A percentile compares a stretch with the other conserved stretches of the same genome.
Conservation (phyloP, 1,140 invertebrate genomes). For the Marisa cornuarietis region DNA sequence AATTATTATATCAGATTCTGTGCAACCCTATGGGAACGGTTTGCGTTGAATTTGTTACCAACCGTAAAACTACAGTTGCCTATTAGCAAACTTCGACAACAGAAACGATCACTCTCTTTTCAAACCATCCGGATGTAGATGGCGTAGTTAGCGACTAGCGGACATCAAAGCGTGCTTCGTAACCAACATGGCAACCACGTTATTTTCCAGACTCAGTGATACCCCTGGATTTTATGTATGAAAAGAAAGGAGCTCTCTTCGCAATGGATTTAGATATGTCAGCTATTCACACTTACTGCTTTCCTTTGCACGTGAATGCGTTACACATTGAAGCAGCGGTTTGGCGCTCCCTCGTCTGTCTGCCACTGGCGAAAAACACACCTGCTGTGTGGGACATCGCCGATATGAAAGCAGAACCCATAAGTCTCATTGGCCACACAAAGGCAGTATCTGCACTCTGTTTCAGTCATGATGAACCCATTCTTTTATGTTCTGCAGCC, state of each 20-base stretch:
- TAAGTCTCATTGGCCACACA: constrained; percentile 41
- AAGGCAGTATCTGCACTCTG: constrained; percentile 28
- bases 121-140: constrained; percentile 10
- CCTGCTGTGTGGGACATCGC: constrained; percentile 40
- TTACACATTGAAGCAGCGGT: constrained; percentile 24
- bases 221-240: background rate
- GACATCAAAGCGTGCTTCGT: constrained; percentile 22
- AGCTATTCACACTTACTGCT: constrained; percentile 6
- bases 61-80: no score
- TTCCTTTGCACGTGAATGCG: constrained; percentile 24
- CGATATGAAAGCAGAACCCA: constrained; percentile 16
- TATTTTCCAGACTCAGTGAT: background rate
- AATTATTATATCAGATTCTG: no score
- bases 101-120: background rate
- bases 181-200: constrained; percentile 12
- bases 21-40: no score
- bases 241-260: background rate
- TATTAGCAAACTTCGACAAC: no score
- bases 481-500: constrained; percentile 41
- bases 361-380: constrained; percentile 35
- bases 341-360: constrained; percentile 28
- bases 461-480: constrained; percentile 32
- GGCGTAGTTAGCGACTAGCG: constrained; percentile 3
- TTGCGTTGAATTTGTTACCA: no score
- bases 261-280: background rate